These are phyloP conservation scores for Parascotia fuliginaria DNA, from an alignment of 2,888 invertebrate genomes.

Conservation along the genomic window DNA sequence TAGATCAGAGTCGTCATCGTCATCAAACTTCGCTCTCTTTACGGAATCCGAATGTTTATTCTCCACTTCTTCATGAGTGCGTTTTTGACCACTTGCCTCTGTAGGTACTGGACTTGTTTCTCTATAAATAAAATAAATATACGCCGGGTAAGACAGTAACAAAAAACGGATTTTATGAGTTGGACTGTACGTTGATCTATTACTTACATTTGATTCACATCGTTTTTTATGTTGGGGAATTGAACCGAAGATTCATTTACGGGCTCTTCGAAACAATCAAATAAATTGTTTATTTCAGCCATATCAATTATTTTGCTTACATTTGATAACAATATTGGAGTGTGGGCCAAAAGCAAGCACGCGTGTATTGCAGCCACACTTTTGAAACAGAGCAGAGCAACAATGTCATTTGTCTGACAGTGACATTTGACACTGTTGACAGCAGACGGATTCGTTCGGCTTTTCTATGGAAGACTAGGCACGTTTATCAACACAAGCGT, in stretches of 20 bases:
- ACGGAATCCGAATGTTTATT: constrained; percentile 60
- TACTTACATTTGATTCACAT: constrained; percentile 59
- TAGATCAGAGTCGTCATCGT: constrained; percentile 66
- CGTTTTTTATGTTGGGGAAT: constrained; percentile 57
- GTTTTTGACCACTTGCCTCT: constrained; percentile 53
- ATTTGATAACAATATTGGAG: background rate
- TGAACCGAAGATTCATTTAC: constrained; percentile 59
- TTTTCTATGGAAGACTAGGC: too few relatives aligned
- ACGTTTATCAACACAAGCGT: too few relatives aligned
- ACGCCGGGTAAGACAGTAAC: constrained; percentile 13
- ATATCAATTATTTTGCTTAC: constrained; percentile 40
- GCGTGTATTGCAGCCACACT: too few relatives aligned
- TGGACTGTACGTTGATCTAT: background rate
- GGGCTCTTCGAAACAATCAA: constrained; percentile 76
- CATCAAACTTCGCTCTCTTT: constrained; percentile 65
- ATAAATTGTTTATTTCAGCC: constrained; percentile 70
- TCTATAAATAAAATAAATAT: constrained; percentile 41
- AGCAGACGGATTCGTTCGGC: too few relatives aligned
- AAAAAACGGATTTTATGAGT: constrained; percentile 6
- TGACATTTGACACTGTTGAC: too few relatives aligned
- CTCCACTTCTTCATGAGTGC: constrained; percentile 69
- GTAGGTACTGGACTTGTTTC: constrained; percentile 37
- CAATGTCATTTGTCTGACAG: too few relatives aligned
- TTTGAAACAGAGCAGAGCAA: too few relatives aligned
- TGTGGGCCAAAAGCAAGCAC: background rate